Evolutionary conservation across 2,888 invertebrate genomes (phyloP).

Genomic region (Agrochola macilenta): DNA sequence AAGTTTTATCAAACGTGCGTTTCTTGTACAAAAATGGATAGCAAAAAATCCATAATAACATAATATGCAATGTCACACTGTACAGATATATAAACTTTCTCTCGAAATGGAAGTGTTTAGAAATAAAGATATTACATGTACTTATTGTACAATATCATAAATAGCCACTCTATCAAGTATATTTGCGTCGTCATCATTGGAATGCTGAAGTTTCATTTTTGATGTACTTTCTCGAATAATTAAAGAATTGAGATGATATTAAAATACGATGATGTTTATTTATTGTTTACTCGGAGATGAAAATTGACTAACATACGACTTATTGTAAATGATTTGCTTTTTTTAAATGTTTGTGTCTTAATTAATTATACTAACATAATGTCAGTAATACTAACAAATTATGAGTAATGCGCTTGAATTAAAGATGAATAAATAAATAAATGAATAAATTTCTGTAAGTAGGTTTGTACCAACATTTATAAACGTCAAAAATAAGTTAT

Average conservation of each 20-base stretch:
- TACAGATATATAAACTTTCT: constrained; percentile 49
- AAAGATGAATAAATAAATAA: neutral
- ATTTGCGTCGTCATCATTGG: constrained; percentile 74
- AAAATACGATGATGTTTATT: neutral
- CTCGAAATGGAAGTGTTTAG: constrained; percentile 40
- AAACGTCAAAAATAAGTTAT: neutral
- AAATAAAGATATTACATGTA: constrained; percentile 45
- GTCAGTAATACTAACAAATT: neutral
- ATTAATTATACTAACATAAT: neutral
- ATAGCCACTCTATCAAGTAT: constrained; percentile 53
- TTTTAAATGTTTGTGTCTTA: neutral
- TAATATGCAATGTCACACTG: constrained; percentile 44
- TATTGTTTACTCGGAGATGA: neutral
- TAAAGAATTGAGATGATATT: neutral
- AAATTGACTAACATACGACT: neutral
- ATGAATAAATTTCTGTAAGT: neutral
- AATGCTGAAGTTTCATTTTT: constrained; percentile 45
- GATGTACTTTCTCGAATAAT: constrained; percentile 52
- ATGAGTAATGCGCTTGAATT: neutral
- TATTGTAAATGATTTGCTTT: neutral
- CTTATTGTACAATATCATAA: constrained; percentile 55
- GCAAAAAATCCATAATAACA: neutral
- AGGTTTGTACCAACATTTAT: neutral
- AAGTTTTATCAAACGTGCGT: neutral
- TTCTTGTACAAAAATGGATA: neutral